Conservation (phyloP, 2,797 vertebrate genomes). For the Acipenser transmontanus region DNA sequence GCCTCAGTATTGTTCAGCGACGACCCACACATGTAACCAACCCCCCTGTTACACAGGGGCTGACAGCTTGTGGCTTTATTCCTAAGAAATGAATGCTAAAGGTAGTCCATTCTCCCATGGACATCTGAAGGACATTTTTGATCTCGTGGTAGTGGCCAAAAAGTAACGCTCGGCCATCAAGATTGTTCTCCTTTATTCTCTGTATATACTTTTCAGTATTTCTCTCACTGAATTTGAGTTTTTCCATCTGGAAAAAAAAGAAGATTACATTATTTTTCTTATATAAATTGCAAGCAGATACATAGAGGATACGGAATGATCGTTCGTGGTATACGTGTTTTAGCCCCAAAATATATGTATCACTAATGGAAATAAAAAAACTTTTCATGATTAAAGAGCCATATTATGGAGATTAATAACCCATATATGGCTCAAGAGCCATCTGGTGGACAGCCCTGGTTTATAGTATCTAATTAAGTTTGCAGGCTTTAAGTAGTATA, state of each 20-base stretch:
- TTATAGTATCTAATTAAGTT: too few species aligned
- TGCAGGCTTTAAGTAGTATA: background rate
- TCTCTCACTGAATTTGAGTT: constrained; percentile 31
- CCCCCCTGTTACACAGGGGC: too few species aligned
- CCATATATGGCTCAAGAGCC: too few species aligned
- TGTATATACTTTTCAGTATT: constrained; percentile 35
- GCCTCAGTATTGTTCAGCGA: too few species aligned
- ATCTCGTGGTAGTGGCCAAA: constrained; percentile 53
- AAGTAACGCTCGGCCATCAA: constrained; percentile 47
- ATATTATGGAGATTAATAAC: too few species aligned
- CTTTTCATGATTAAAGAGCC: too few species aligned
- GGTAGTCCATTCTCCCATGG: constrained; percentile 56
- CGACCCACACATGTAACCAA: too few species aligned
- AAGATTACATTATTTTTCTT: background rate
- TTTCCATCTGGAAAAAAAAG: constrained; percentile 41
- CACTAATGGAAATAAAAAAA: too few species aligned
- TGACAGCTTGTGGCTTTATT: constrained; percentile 20
- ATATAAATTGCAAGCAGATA: background rate
- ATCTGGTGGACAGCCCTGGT: too few species aligned
- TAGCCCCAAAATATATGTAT: too few species aligned
- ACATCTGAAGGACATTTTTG: constrained; percentile 54
- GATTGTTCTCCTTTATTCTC: constrained; percentile 39
- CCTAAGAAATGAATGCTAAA: constrained; percentile 56
- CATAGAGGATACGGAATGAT: background rate
- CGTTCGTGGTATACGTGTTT: background rate